Evolutionary conservation across 2,797 vertebrate species (phyloP).

Genomic region (Megalops cyprinoides): DNA sequence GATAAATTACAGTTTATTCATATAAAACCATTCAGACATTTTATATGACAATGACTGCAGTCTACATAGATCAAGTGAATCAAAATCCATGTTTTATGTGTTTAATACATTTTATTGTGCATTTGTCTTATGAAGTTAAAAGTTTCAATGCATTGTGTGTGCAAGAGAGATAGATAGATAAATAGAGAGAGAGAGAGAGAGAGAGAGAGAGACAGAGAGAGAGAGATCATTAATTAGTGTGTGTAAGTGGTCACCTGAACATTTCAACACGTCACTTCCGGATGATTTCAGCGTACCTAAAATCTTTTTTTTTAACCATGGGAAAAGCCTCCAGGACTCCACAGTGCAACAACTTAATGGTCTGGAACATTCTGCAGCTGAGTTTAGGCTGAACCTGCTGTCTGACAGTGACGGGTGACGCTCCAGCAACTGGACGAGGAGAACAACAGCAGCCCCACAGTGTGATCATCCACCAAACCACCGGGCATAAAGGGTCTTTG

Average conservation of each 20-base stretch:
- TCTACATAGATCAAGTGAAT: no score
- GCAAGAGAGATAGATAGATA: no score
- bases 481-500: conserved; percentile 15
- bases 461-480: not conserved
- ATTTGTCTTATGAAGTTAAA: no score
- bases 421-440: no score
- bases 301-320: conserved; percentile 39
- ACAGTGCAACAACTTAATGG: conserved; percentile 52
- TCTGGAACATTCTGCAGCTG: conserved; percentile 33
- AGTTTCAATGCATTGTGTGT: no score
- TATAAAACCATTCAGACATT: no score
- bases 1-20: no score
- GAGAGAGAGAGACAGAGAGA: conserved; percentile 32
- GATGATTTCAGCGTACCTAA: conserved; percentile 9
- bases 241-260: conserved; percentile 29
- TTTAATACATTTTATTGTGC: no score
- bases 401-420: conserved; percentile 13
- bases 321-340: conserved; percentile 51
- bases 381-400: conserved; percentile 8
- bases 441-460: conserved; percentile 14
- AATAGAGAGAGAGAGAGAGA: conserved; percentile 37
- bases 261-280: conserved; percentile 34
- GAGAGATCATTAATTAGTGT: conserved; percentile 28
- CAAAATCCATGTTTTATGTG: no score
- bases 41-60: no score